Base-by-base conservation (phyloP, 2,113 vertebrate species). In the Mirza zaza region DNA sequence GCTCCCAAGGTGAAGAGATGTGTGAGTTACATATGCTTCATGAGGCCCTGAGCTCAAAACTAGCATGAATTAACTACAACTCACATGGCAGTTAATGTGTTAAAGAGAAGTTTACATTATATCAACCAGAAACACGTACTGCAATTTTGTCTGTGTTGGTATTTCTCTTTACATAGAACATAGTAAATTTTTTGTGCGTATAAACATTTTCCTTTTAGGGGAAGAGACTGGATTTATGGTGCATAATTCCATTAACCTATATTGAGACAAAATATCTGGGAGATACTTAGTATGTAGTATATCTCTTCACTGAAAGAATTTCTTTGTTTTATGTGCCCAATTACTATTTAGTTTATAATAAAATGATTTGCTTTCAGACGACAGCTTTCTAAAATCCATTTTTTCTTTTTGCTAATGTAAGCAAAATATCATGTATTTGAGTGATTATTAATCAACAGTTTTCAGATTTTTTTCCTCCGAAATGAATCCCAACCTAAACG, bases 171-270 rank as follows among this genome's bases (percentile, higher is more conserved):
- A 95, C 3, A 87, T 17, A 89, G 92, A 36, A 3, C 48, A 3
- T 94, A 94, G 92, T 95, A 97, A 97, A 77, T 96, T 98, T 98
- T 96, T 97, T 23, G 81, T 89, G 92, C 96, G 96, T 95, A 55
- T 97, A 98, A 98, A 98, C 85, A 97, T 73, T 97, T 98, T 97
- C 97, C 97, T 98, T 98, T 98, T 98, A 98, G 80, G 96, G 97
- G 8, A 97, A 97, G 85, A 59, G 25, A 95, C 50, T 97, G 68
- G 73, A 67, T 81, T 98, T 94, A 95, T 75, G 94, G 11, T 29
- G 14, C 29, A 97, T 87, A 97, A 73, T 98, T 92, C 45, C n/a
- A 96, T 82, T 97, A 50, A 86, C 79, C 25, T 94, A 95, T 50
- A 84, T 90, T 97, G 52, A 10, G 39, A 75, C 90, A 42, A 59